These are phyloP conservation scores for Lampris incognitus DNA, from an alignment of 2,113 vertebrate species.

Conservation along the genomic window DNA sequence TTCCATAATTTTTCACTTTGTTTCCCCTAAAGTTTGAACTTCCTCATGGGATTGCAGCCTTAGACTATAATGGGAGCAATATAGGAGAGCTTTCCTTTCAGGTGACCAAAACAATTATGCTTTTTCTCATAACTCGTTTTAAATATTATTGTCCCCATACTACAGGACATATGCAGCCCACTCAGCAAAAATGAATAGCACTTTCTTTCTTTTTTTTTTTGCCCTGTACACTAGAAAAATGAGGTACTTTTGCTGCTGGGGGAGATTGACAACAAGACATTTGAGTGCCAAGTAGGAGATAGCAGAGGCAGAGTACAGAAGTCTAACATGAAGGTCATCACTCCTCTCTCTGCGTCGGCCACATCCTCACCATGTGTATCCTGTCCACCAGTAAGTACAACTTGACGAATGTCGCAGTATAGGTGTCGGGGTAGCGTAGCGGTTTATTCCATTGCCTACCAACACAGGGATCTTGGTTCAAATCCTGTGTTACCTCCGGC, in stretches of 20 bases:
- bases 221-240: constrained; percentile 74
- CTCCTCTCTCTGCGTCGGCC: constrained; percentile 66
- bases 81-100: constrained; percentile 86
- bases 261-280: constrained; percentile 79
- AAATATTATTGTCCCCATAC: neutral
- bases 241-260: constrained; percentile 84
- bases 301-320: constrained; percentile 75
- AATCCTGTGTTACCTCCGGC: too few relatives aligned
- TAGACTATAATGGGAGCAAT: constrained; percentile 80
- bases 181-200: too few relatives aligned
- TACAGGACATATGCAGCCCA: neutral
- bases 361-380: constrained; percentile 59
- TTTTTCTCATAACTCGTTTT: neutral
- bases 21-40: constrained; percentile 82
- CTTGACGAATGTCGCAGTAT: too few relatives aligned
- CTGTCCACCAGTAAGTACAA: neutral
- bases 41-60: constrained; percentile 85
- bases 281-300: constrained; percentile 85
- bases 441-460: too few relatives aligned
- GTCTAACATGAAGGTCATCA: constrained; percentile 85
- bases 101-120: constrained; percentile 74
- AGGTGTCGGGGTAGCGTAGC: too few relatives aligned
- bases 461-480: too few relatives aligned
- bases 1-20: constrained; percentile 7
- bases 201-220: neutral